phyloP scores from a whole-genome alignment of 1,140 invertebrate species.

The Heliconius himera region DNA sequence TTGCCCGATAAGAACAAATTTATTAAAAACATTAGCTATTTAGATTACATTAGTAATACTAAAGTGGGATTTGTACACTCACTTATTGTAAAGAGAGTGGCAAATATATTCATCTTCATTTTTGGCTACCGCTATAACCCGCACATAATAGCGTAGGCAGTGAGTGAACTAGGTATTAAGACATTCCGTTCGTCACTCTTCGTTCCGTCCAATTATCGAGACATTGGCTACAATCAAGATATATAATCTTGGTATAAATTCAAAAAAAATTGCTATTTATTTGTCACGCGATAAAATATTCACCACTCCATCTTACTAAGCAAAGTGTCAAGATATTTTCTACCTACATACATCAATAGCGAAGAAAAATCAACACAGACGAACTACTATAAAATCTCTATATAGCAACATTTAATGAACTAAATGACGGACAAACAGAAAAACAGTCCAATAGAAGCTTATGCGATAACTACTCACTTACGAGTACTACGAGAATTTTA shows the following conservation, averaged over 20 bases:
- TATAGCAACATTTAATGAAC: slow-evolving; percentile 49
- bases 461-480: slow-evolving; percentile 37
- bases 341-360: slow-evolving; percentile 26
- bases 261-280: neutral
- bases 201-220: too few relatives aligned
- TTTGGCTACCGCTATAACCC: neutral
- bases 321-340: slow-evolving; percentile 5
- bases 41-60: slow-evolving; percentile 4
- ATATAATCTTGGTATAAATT: neutral
- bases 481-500: slow-evolving; percentile 44
- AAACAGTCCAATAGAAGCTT: slow-evolving; percentile 43
- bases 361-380: slow-evolving; percentile 32
- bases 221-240: neutral
- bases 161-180: too few relatives aligned
- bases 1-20: neutral
- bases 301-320: neutral
- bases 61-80: neutral
- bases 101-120: neutral
- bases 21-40: neutral
- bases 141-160: too few relatives aligned
- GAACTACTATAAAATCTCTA: slow-evolving; percentile 50
- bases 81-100: neutral
- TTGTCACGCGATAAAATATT: neutral
- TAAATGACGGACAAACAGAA: slow-evolving; percentile 30
- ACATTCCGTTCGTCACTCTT: too few relatives aligned